These are phyloP conservation scores for Cyclura pinguis DNA, from an alignment of 2,797 vertebrate genomes.

Conservation along the genomic window DNA sequence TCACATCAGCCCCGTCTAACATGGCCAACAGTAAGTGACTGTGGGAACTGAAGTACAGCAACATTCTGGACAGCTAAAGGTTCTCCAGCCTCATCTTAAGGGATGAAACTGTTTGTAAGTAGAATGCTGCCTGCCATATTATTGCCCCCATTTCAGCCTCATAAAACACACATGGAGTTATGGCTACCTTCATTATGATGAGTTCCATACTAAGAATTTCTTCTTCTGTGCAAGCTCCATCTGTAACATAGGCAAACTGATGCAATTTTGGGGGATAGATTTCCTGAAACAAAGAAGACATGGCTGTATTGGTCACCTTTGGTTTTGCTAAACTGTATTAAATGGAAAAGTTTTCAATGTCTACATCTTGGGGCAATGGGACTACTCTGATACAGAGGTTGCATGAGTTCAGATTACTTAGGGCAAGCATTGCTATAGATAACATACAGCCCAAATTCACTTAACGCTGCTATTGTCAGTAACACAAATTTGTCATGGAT, in stretches of 20 bases:
- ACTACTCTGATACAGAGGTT: not conserved
- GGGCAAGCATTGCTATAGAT: not conserved
- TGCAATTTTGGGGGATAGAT: slow-evolving; percentile 97
- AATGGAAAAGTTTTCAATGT: not conserved
- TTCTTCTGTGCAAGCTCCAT: slow-evolving; percentile 94
- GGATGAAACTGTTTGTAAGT: not conserved
- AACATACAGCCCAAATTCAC: not conserved
- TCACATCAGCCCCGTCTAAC: not conserved
- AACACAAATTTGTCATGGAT: not conserved
- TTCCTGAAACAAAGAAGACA: slow-evolving; percentile 81
- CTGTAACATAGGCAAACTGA: slow-evolving; percentile 96
- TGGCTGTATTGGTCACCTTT: not conserved
- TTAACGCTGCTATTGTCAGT: not conserved
- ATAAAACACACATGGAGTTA: not conserved
- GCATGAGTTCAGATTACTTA: not conserved
- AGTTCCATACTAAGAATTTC: slow-evolving; percentile 96
- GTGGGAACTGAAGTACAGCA: not conserved
- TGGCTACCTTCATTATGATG: slow-evolving; percentile 93
- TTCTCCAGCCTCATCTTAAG: not conserved
- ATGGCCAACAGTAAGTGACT: not conserved
- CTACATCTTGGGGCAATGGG: not conserved
- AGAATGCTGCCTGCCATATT: too few species aligned
- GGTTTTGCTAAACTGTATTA: not conserved
- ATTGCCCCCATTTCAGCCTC: not conserved
- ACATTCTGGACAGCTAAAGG: too few species aligned